Conservation (phyloP, 2,888 invertebrate genomes). For the Andrena bucephala region DNA sequence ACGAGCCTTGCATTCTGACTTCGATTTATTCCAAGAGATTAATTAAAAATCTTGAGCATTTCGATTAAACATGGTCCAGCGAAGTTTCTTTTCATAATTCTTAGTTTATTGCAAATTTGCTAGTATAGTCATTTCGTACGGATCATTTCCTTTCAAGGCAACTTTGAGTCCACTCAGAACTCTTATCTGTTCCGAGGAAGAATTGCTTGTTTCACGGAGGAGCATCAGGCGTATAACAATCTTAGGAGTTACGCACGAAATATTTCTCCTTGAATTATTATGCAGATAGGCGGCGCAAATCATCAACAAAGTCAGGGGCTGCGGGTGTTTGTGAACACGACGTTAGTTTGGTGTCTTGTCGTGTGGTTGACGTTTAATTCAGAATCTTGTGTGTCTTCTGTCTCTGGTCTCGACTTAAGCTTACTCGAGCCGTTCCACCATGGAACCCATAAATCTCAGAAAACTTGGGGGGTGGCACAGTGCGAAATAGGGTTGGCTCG, state of each 20-base stretch:
- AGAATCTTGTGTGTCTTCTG: slow-evolving; percentile 68
- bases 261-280: slow-evolving; percentile 57
- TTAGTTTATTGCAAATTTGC: background rate
- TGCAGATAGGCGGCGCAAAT: slow-evolving; percentile 56
- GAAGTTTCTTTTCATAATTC: background rate
- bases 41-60: too few relatives aligned
- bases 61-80: background rate
- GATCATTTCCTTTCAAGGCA: background rate
- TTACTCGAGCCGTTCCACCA: slow-evolving; percentile 50
- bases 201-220: slow-evolving; percentile 10
- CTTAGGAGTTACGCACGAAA: slow-evolving; percentile 21
- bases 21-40: background rate
- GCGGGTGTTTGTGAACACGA: slow-evolving; percentile 47
- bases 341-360: slow-evolving; percentile 70
- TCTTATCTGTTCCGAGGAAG: slow-evolving; percentile 15
- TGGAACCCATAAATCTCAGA: slow-evolving; percentile 65
- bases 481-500: slow-evolving; percentile 52
- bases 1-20: background rate
- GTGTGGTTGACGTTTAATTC: slow-evolving; percentile 79
- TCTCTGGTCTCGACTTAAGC: slow-evolving; percentile 55
- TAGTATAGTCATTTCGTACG: too few relatives aligned
- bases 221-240: slow-evolving; percentile 23
- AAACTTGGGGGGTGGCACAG: slow-evolving; percentile 62
- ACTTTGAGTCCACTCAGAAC: background rate
- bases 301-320: slow-evolving; percentile 53